Base-by-base conservation (phyloP, 1,140 invertebrate species). In the Drosophila malerkotliana region DNA sequence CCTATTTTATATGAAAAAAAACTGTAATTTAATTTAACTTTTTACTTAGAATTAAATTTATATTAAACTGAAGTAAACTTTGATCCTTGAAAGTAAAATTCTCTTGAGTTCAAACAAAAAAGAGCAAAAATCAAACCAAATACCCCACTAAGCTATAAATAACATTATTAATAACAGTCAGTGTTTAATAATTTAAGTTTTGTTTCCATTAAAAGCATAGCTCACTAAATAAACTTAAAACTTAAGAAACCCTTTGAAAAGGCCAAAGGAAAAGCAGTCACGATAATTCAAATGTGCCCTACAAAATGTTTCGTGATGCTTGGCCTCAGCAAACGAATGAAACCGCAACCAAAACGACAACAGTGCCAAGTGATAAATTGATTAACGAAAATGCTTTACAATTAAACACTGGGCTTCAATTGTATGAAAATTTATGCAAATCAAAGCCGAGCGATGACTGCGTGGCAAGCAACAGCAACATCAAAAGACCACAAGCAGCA, bases 401-500 rank as follows among this genome's bases (percentile, higher is more conserved):
- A 89, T 67, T 78, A 79, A 74, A 84, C 78, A 84, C 66, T 75
- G 49, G 75, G 69, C 80, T 62, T 15, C 73, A 79, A 72, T 84
- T 79, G 76, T 84, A 89, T 81, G 74, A 77, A 84, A 80, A 89
- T 89, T 83, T 81, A 78, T 81, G 73, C 85, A 88, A 89, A 88
- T 77, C 75, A 83, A 89, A 89, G 68, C 41, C 63, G 45, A 77
- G 72, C 76, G 58, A 89, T 89, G 79, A 74, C 72, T 79, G 64
- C 64, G 79, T 88, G 79, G 81, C 84, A 60, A 85, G 41, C 41
- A 44, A 44, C 14, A 44, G 41, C 71, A 68, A 73, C 83, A 88
- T 21, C 67, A 75, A 72, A 71, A 64, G 41, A 51, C 60, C 58
- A 67, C 52, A 72, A 78, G 45, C 76, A 66, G 10, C 76, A 66